These are phyloP conservation scores for Anthoptus insignis DNA, from an alignment of 2,888 invertebrate genomes.

Conservation along the genomic window DNA sequence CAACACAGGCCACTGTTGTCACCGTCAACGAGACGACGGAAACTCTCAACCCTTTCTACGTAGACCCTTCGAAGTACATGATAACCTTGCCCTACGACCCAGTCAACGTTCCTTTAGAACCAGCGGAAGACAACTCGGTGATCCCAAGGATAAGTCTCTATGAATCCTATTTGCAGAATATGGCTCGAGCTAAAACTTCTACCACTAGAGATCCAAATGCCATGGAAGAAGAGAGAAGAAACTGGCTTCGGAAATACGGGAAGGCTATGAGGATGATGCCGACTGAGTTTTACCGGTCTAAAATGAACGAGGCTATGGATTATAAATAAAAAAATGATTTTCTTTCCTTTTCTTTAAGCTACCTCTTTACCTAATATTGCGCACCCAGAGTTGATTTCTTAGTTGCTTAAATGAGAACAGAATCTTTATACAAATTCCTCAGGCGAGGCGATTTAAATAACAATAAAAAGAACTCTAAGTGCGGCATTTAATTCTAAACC, in stretches of 20 bases:
- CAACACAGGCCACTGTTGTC: conserved; percentile 38
- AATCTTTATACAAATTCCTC: too few relatives aligned
- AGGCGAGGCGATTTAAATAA: too few relatives aligned
- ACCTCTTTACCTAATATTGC: background rate
- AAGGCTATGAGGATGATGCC: conserved; percentile 59
- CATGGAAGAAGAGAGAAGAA: conserved; percentile 53
- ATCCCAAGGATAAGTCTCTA: conserved; percentile 78
- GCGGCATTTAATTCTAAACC: too few relatives aligned
- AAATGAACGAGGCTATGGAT: conserved; percentile 15
- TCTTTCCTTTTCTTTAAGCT: too few relatives aligned
- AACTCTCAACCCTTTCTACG: conserved; percentile 49
- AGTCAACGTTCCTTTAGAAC: conserved; percentile 75
- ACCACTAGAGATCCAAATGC: conserved; percentile 58
- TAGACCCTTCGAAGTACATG: conserved; percentile 67
- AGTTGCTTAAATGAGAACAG: too few relatives aligned
- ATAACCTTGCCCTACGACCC: conserved; percentile 76
- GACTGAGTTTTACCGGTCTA: conserved; percentile 37
- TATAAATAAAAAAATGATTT: conserved; percentile 19
- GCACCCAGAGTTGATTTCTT: too few relatives aligned
- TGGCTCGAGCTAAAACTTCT: conserved; percentile 62
- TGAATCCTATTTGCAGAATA: conserved; percentile 74
- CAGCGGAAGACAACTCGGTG: conserved; percentile 74
- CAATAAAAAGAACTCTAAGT: too few relatives aligned
- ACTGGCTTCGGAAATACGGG: conserved; percentile 61
- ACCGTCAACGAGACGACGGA: conserved; percentile 52